Base-by-base conservation (phyloP, 1,140 invertebrate genomes). In the Araneus ventricosus region DNA sequence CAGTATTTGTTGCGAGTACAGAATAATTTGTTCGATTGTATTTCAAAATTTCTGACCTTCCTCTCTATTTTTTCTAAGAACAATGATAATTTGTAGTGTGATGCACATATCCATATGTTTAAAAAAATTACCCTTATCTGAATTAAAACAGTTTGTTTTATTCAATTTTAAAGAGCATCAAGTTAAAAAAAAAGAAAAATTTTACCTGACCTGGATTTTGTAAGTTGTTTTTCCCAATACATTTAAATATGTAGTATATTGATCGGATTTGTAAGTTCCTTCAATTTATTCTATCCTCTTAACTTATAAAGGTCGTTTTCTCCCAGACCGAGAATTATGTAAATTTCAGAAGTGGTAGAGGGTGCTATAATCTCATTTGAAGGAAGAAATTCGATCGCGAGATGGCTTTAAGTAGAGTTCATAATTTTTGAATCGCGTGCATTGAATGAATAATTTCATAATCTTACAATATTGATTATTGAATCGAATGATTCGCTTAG, bases 381-480 rank as follows among this genome's bases (percentile, higher is more conserved):
- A 63, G n/a, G 59, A 63, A 63, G 59, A 63, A 63, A 63, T 63
- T 63, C n/a, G 17, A 63, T 63, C 59, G 20, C n/a, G 17, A 63
- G 59, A 63, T n/a, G 4, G 59, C 2, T 63, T 63, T 63, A 63
- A 63, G 22, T 63, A 7, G 59, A 63, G n/a, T 63, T n/a, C 22
- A 63, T 63, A n/a, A 63, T 63, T 63, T 61, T 63, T 63, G 59
- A 63, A n/a, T 63, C n/a, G 59, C 59, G 59, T n/a, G 59, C 24
- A 63, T n/a, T 63, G 59, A 63, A 63, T 63, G n/a, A n/a, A 63
- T 63, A 63, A 63, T 63, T 63, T 63, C 59, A 8, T 24, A 63
- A 63, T 63, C 59, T n/a, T 63, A 63, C 59, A 63, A 22, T 63
- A 63, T 63, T 63, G 59, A 63, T 63, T 63, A 63, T 63, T 63